A percentile compares a stretch with the other conserved stretches of the same genome.
phyloP scores from a whole-genome alignment of 2,113 vertebrate species.

The Pica pica region DNA sequence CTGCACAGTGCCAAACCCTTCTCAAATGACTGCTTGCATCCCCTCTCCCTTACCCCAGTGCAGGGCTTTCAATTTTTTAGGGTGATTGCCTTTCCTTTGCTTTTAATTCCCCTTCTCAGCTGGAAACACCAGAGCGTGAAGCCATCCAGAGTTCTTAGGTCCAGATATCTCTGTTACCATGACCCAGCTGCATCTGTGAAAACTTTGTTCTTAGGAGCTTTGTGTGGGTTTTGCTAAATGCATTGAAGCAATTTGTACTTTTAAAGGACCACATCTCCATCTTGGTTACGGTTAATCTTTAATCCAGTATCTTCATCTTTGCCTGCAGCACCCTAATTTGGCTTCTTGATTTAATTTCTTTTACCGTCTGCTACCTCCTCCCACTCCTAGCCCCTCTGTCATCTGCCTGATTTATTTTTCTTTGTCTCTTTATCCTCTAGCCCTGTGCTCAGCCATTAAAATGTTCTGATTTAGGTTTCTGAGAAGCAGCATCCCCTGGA shows the following conservation, averaged over 20 bases:
- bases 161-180: background rate
- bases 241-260: background rate
- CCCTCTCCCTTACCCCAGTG: background rate
- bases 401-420: conserved; percentile 54
- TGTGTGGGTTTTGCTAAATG: background rate
- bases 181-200: background rate
- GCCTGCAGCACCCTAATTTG: conserved; percentile 60
- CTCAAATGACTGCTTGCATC: background rate
- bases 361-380: conserved; percentile 53
- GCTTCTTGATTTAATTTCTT: conserved; percentile 60
- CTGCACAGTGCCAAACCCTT: background rate
- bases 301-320: conserved; percentile 52
- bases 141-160: background rate
- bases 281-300: conserved; percentile 52
- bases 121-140: background rate
- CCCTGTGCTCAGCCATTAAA: conserved; percentile 36
- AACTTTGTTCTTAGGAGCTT: background rate
- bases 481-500: conserved; percentile 25
- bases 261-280: conserved; percentile 14
- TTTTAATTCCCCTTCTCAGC: background rate
- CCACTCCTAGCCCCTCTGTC: conserved; percentile 52
- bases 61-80: background rate
- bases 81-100: background rate
- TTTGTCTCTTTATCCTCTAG: conserved; percentile 39
- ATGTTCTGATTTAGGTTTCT: conserved; percentile 47